Conservation (phyloP, 2,797 vertebrate genomes). For the Neoniphon sammara region DNA sequence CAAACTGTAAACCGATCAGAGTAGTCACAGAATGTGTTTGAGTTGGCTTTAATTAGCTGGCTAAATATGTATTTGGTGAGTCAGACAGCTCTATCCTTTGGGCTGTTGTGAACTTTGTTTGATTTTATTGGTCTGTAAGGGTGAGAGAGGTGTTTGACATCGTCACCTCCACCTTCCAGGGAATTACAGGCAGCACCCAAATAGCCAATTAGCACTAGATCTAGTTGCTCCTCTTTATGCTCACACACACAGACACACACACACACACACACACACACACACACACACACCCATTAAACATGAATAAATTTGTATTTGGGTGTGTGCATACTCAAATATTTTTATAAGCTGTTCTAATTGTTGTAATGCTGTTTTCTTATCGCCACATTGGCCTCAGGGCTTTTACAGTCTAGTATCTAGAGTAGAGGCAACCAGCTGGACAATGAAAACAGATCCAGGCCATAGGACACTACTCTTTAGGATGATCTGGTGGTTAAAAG, state of each 20-base stretch:
- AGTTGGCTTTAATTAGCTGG: not conserved
- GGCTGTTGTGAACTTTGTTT: conserved; percentile 24
- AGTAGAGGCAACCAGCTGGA: conserved; percentile 11
- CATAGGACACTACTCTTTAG: conserved; percentile 19
- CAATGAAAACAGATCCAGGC: conserved; percentile 14
- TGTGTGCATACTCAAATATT: not conserved
- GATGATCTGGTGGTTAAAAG: conserved; percentile 5
- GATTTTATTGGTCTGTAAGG: conserved; percentile 9
- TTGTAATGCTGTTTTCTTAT: conserved; percentile 50
- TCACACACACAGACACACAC: not conserved
- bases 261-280: no score
- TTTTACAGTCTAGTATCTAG: conserved; percentile 30
- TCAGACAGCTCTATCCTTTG: conserved; percentile 13
- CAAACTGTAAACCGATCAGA: conserved; percentile 6
- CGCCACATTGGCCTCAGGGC: conserved; percentile 47
- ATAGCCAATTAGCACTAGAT: conserved; percentile 58
- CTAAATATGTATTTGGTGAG: conserved; percentile 6
- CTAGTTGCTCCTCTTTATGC: conserved; percentile 23
- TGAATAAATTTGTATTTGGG: no score
- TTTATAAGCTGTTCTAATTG: conserved; percentile 52
- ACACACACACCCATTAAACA: no score
- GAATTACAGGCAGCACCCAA: conserved; percentile 39
- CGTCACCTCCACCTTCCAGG: conserved; percentile 40
- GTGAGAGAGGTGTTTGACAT: conserved; percentile 31
- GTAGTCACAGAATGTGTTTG: not conserved